Evolutionary conservation across 2,888 invertebrate species (phyloP), one percentile per base, ranked within the genome.

Genomic region (Euplagia quadripunctaria): DNA sequence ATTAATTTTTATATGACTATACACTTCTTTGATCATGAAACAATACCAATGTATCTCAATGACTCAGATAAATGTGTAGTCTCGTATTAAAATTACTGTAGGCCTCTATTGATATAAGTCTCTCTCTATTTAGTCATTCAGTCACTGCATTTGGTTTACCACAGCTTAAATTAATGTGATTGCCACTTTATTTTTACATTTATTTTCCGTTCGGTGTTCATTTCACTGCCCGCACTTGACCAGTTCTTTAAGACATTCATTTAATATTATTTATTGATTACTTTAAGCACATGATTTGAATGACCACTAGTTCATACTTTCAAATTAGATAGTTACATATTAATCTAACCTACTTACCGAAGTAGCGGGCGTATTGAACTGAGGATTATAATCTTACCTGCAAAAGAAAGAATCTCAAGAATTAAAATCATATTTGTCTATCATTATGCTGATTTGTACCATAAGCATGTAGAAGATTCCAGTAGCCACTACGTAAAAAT

Each of bases 361-460:
- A 6, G 61, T 31, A 61, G 11, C 31, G 20, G 43, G 14, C 61
- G 20, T 61, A 31, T 61, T 31, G 20, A 61, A 61, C 20, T 61
- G 31, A 61, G 31, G 61, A 31, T 58, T 58, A 12, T 20, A 58
- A 20, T 61, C 61, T 61, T 61, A 61, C 61, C 61, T 61, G 61
- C 14, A 61, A 61, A 58, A 31, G 5, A 31, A 61, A 61, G 14
- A 51, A 46, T 1, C 20, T 58, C n/a, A 31, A 14, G 4, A 61
- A 31, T 14, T 61, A 61, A 31, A 61, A 61, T 20, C 6, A 31
- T 31, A 61, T n/a, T 9, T n/a, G n/a, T 55, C 6, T 52, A 17
- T 61, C 20, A 20, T 58, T 20, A 20, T 58, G 11, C 20, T 61
- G 7, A 31, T 31, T 14, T 14, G 20, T 61, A 61, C 31, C 31